Evolutionary conservation across 2,888 invertebrate genomes (phyloP).

Genomic region (Pseudococcus viburni): DNA sequence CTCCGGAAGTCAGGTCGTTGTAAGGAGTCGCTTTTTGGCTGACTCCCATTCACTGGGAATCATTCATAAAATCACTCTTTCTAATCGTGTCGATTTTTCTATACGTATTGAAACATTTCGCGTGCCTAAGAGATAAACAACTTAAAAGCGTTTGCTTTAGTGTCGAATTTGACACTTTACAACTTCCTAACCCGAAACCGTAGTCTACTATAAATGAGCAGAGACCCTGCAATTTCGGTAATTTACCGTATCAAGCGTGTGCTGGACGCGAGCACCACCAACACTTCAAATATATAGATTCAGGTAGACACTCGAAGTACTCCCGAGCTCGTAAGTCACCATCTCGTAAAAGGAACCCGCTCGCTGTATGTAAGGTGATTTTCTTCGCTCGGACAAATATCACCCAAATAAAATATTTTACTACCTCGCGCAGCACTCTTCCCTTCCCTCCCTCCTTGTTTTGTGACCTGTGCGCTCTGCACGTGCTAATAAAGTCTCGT

Average conservation of each 20-base stretch:
- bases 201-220: neutral
- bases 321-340: neutral
- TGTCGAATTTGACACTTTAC: too few species aligned
- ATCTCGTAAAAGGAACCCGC: neutral
- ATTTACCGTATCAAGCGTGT: neutral
- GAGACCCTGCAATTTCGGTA: neutral
- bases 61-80: too few species aligned
- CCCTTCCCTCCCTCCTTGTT: neutral
- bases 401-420: conserved; percentile 27
- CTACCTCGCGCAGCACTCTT: neutral
- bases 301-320: neutral
- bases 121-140: too few species aligned
- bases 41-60: too few species aligned
- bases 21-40: too few species aligned
- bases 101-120: too few species aligned
- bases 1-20: too few species aligned
- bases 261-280: neutral
- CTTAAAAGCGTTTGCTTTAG: too few species aligned
- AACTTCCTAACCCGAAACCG: neutral
- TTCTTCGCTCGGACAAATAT: conserved; percentile 9
- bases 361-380: neutral
- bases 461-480: neutral
- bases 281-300: neutral
- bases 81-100: too few species aligned
- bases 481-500: neutral